Evolutionary conservation across 2,797 vertebrate genomes (phyloP).

Genomic region (Semaprochilodus insignis): DNA sequence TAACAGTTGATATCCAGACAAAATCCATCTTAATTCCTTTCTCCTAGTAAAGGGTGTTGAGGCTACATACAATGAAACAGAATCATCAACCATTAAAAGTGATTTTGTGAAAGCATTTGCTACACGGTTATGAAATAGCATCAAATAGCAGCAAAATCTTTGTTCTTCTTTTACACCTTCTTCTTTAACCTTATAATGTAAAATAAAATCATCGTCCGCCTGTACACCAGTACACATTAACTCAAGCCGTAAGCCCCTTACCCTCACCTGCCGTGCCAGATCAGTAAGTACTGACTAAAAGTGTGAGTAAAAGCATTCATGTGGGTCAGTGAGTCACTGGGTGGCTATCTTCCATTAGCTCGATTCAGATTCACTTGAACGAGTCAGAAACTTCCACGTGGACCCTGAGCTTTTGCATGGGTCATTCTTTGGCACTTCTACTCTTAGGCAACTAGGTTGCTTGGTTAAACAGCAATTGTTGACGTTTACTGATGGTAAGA

Average conservation of each 20-base stretch:
- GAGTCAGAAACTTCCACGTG: neutral
- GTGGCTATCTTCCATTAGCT: neutral
- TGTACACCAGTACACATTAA: neutral
- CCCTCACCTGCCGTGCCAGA: neutral
- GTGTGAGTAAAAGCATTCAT: constrained; percentile 30
- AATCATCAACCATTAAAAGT: neutral
- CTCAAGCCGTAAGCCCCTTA: no score
- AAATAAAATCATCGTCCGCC: neutral
- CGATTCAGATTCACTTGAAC: neutral
- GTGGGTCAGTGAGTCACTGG: constrained; percentile 10
- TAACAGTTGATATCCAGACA: no score
- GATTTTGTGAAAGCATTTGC: neutral
- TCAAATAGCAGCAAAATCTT: no score
- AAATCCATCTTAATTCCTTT: neutral
- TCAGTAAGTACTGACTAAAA: constrained; percentile 10
- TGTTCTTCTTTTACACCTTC: neutral
- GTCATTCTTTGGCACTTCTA: neutral
- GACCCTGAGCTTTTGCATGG: neutral
- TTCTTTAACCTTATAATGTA: neutral
- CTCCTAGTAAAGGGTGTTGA: neutral
- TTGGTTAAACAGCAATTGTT: neutral
- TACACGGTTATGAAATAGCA: no score
- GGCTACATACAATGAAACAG: neutral
- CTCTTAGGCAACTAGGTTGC: neutral
- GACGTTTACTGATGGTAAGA: neutral